A percentile compares a stretch with the other conserved stretches of the same genome.
phyloP scores from a whole-genome alignment of 2,797 vertebrate genomes.

The Hephaestus fuliginosus region DNA sequence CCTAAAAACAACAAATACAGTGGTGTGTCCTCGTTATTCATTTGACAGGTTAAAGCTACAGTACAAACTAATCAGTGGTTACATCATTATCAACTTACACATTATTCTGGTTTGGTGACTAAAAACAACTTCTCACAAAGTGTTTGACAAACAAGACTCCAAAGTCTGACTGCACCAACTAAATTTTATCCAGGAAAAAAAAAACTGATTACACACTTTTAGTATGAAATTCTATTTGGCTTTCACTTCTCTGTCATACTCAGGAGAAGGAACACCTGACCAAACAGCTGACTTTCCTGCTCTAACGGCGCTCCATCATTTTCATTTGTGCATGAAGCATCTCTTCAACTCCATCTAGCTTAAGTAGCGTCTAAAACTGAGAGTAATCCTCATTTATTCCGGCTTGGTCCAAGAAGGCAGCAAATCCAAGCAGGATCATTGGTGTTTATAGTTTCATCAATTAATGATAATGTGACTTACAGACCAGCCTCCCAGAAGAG shows the following conservation, averaged over 20 bases:
- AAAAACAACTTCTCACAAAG: slow-evolving; percentile 22
- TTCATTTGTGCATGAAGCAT: slow-evolving; percentile 3
- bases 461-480: not conserved
- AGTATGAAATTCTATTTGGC: slow-evolving; percentile 24
- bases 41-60: slow-evolving; percentile 36
- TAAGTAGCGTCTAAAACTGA: not conserved
- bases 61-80: slow-evolving; percentile 12
- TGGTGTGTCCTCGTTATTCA: slow-evolving; percentile 13
- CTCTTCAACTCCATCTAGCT: not conserved
- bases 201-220: not conserved
- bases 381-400: not conserved
- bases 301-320: not conserved
- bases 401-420: slow-evolving; percentile 31
- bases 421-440: slow-evolving; percentile 15
- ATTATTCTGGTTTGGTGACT: slow-evolving; percentile 8
- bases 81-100: not conserved
- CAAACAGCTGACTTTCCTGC: slow-evolving; percentile 9
- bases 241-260: slow-evolving; percentile 26
- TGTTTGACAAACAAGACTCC: slow-evolving; percentile 18
- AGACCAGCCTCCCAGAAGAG: not conserved
- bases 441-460: slow-evolving; percentile 5
- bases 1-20: slow-evolving; percentile 33
- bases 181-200: slow-evolving; percentile 11
- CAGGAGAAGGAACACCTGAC: not conserved
- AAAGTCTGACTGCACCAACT: slow-evolving; percentile 9